phyloP scores from a whole-genome alignment of 2,113 vertebrate genomes.

The Addax nasomaculatus region DNA sequence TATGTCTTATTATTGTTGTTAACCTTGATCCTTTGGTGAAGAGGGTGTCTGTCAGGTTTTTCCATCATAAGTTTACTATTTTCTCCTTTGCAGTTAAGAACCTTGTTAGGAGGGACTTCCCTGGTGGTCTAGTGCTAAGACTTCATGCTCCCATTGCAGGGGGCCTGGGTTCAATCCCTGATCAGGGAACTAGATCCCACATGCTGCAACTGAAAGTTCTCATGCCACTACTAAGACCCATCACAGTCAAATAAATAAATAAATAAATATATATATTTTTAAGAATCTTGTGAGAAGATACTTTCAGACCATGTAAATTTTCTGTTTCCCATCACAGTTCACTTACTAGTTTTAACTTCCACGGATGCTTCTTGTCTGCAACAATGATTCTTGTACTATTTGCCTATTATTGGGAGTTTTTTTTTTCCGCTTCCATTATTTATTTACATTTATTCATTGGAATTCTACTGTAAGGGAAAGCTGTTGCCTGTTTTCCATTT shows the following conservation, averaged over 20 bases:
- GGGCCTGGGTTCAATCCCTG: neutral
- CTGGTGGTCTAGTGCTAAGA: neutral
- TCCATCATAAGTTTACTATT: neutral
- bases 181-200: neutral
- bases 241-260: neutral
- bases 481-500: neutral
- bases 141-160: neutral
- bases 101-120: neutral
- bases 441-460: neutral
- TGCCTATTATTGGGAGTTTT: neutral
- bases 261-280: neutral
- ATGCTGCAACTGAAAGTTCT: neutral
- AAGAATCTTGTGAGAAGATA: neutral
- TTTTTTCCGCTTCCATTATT: neutral
- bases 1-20: neutral
- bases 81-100: neutral
- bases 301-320: neutral
- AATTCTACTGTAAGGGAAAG: neutral
- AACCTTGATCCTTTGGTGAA: neutral
- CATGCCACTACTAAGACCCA: neutral
- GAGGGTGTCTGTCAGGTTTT: neutral
- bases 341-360: neutral
- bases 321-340: neutral
- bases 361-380: neutral
- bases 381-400: neutral